phyloP scores from a whole-genome alignment of 2,797 vertebrate species.

The Ctenosaura bakeri region DNA sequence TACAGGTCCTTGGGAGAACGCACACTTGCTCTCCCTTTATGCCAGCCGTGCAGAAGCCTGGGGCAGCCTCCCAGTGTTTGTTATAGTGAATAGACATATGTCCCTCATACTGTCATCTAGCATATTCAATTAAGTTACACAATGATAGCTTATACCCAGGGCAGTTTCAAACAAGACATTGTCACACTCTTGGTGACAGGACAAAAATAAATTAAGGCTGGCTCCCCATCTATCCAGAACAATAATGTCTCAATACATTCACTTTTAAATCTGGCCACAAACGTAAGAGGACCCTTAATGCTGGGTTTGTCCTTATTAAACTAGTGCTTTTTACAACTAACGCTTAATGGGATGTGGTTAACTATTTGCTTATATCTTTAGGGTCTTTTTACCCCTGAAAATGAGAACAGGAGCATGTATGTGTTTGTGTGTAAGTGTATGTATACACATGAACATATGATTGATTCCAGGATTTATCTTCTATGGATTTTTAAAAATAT shows the following conservation, averaged over 20 bases:
- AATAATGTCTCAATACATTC: constrained; percentile 78
- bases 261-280: constrained; percentile 70
- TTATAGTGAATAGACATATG: constrained; percentile 83
- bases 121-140: constrained; percentile 83
- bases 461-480: too few species aligned
- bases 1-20: constrained; percentile 91
- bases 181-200: constrained; percentile 76
- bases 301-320: constrained; percentile 25
- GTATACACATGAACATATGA: too few species aligned
- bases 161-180: constrained; percentile 78
- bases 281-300: constrained; percentile 14
- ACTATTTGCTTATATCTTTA: background rate
- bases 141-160: constrained; percentile 79
- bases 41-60: constrained; percentile 70
- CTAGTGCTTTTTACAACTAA: background rate
- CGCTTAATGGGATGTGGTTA: constrained; percentile 1
- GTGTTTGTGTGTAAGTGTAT: too few species aligned
- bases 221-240: constrained; percentile 73
- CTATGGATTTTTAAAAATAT: too few species aligned
- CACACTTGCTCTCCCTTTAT: constrained; percentile 84
- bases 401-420: too few species aligned
- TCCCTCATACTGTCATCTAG: constrained; percentile 78
- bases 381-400: background rate
- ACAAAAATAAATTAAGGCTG: constrained; percentile 74
- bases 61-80: constrained; percentile 72